Conservation (phyloP, 2,888 invertebrate species). For the Aphidius colemani region DNA sequence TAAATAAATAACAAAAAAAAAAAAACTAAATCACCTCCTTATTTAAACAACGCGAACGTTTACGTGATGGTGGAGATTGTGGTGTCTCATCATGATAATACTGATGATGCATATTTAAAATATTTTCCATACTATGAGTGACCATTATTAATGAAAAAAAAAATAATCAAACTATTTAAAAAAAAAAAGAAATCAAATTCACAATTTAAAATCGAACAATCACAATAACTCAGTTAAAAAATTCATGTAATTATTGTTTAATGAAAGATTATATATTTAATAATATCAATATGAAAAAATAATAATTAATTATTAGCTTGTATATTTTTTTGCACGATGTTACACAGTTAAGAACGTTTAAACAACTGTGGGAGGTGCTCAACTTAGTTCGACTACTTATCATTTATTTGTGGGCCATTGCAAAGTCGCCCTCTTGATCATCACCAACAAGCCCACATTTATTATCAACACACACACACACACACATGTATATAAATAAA, state of each 20-base stretch:
- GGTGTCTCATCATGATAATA: slow-evolving; percentile 43
- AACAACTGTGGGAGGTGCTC: slow-evolving; percentile 36
- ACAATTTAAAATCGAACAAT: neutral
- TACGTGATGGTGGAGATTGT: slow-evolving; percentile 49
- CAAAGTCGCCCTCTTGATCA: slow-evolving; percentile 29
- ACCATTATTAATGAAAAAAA: slow-evolving; percentile 46
- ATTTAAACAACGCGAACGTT: slow-evolving; percentile 50
- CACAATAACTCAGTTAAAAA: too few species aligned
- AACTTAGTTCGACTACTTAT: slow-evolving; percentile 31
- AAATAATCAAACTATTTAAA: slow-evolving; percentile 7
- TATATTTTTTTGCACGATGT: slow-evolving; percentile 31
- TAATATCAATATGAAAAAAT: too few species aligned
- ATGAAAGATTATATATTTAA: neutral
- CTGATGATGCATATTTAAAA: slow-evolving; percentile 56
- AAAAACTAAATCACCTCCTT: slow-evolving; percentile 51
- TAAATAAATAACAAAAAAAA: slow-evolving; percentile 2
- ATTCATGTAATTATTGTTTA: too few species aligned
- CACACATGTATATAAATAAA: neutral
- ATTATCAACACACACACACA: neutral
- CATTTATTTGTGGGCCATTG: slow-evolving; percentile 23
- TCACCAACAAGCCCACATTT: neutral
- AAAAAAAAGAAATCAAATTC: neutral
- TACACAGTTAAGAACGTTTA: slow-evolving; percentile 41
- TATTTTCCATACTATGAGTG: slow-evolving; percentile 58
- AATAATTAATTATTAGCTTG: too few species aligned